Base-by-base conservation (phyloP, 64 coral and sea anemone species). In the Pachyseris speciosa region DNA sequence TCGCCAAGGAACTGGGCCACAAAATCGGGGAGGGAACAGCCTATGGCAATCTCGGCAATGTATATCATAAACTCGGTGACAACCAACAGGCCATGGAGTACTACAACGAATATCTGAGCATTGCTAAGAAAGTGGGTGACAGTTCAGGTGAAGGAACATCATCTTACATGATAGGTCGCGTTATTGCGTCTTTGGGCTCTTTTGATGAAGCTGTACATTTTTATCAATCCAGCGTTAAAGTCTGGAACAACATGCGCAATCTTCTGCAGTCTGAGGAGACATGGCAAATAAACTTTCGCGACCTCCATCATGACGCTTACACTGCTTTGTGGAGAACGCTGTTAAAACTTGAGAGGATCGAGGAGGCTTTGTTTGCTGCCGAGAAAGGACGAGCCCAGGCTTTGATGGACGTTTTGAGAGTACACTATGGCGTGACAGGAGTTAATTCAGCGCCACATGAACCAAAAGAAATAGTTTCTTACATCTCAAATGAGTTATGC, bases 281-380 rank as follows among this genome's bases (percentile, higher is more conserved):
- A 16, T 75, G 40, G 41, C 47, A 75, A 39, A 75, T 75, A 48
- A 48, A 42, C 25, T 75, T 29, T 29, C 72, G 41, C 10, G 42
- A 43, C 22, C 15, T 5, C 0, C 24, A 48, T 48, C 40, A 75
- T 25, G 16, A 75, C 7, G 72, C 17, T n/a, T 75, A 75, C 41
- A 75, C 72, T 5, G 72, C 40, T 48, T 25, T 75, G 42, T 75
- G 72, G 72, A 45, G 37, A 26, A 48, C 72, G 47, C 27, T 75
- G 25, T 19, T 75, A n/a, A 75, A 8, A 26, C 37, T 27, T 28
- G 10, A 15, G 30, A 48, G 22, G 10, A 49, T 25, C n/a, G 43
- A 45, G 9, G 72, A 75, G 9, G 72, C 72, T 48, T 49, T 75
- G 40, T 26, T 22, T 75, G 72, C 41, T 75, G 72, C 42, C 2